Evolutionary conservation across 1,140 invertebrate species (phyloP).

Genomic region (Neomicropteryx cornuta): DNA sequence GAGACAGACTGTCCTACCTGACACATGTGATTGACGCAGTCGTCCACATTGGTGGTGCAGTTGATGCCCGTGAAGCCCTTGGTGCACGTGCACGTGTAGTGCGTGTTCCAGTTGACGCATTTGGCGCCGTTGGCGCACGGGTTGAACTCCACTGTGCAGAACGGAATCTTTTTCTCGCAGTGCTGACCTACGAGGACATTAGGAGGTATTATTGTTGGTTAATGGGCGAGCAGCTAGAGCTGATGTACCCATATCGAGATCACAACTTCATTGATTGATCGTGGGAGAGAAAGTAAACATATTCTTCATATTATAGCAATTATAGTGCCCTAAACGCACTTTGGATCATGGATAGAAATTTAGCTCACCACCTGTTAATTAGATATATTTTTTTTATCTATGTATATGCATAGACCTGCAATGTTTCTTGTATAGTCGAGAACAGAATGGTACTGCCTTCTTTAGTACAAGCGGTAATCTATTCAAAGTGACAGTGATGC

Average conservation of each 20-base stretch:
- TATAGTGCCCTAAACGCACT: neutral
- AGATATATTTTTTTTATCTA: too few relatives aligned
- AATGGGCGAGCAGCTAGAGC: too few relatives aligned
- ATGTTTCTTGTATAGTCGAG: too few relatives aligned
- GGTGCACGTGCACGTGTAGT: constrained; percentile 88
- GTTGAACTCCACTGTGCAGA: constrained; percentile 77
- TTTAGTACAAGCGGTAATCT: too few relatives aligned
- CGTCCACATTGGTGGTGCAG: constrained; percentile 87
- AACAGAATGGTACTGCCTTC: too few relatives aligned
- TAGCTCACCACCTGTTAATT: too few relatives aligned
- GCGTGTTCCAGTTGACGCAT: constrained; percentile 78
- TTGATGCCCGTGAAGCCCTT: constrained; percentile 85
- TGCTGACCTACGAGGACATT: constrained; percentile 50
- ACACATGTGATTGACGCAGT: constrained; percentile 86
- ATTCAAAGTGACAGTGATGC: too few relatives aligned
- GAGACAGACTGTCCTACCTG: too few relatives aligned
- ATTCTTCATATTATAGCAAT: neutral
- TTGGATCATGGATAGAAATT: neutral
- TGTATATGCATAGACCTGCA: too few relatives aligned
- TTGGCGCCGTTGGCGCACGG: constrained; percentile 87
- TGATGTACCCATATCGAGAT: too few relatives aligned
- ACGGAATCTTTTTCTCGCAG: constrained; percentile 88
- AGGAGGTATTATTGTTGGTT: too few relatives aligned
- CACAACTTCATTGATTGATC: too few relatives aligned
- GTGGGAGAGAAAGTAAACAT: neutral